phyloP scores from a whole-genome alignment of 1,140 invertebrate species.

The Thrips palmi region DNA sequence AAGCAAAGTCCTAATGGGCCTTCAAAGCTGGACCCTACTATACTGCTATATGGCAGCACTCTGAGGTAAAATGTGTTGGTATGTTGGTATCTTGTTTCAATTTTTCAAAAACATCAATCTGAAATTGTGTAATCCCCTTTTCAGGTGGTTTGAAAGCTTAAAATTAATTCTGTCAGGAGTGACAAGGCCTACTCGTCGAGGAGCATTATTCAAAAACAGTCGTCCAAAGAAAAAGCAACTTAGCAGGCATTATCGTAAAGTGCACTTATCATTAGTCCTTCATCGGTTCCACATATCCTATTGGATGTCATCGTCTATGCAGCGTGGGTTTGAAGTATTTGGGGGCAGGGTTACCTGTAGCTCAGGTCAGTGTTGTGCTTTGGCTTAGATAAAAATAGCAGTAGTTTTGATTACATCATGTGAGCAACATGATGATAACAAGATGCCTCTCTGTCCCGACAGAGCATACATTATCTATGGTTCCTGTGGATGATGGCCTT shows the following conservation, averaged over 20 bases:
- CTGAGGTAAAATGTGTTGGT: slow-evolving; percentile 27
- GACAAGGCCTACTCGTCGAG: slow-evolving; percentile 81
- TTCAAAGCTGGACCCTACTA: slow-evolving; percentile 46
- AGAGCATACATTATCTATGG: slow-evolving; percentile 60
- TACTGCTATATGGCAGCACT: slow-evolving; percentile 79
- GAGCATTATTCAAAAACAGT: slow-evolving; percentile 68
- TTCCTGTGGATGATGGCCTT: slow-evolving; percentile 63
- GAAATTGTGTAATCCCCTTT: slow-evolving; percentile 10
- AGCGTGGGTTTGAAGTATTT: slow-evolving; percentile 81
- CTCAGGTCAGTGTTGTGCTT: slow-evolving; percentile 30
- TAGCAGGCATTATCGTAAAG: slow-evolving; percentile 79
- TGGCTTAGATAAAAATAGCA: not conserved
- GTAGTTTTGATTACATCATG: not conserved
- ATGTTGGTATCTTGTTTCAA: slow-evolving; percentile 7
- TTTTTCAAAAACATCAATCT: slow-evolving; percentile 6
- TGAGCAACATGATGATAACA: not conserved
- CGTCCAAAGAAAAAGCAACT: slow-evolving; percentile 74
- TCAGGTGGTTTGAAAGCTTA: slow-evolving; percentile 83
- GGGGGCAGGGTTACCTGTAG: slow-evolving; percentile 69
- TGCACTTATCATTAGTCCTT: slow-evolving; percentile 66
- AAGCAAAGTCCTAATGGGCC: slow-evolving; percentile 37
- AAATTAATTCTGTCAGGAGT: slow-evolving; percentile 91
- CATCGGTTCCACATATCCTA: slow-evolving; percentile 89
- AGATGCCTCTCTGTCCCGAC: slow-evolving; percentile 13
- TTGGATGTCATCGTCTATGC: slow-evolving; percentile 96